Conservation (phyloP, 2,888 invertebrate genomes). For the Seira musarum region DNA sequence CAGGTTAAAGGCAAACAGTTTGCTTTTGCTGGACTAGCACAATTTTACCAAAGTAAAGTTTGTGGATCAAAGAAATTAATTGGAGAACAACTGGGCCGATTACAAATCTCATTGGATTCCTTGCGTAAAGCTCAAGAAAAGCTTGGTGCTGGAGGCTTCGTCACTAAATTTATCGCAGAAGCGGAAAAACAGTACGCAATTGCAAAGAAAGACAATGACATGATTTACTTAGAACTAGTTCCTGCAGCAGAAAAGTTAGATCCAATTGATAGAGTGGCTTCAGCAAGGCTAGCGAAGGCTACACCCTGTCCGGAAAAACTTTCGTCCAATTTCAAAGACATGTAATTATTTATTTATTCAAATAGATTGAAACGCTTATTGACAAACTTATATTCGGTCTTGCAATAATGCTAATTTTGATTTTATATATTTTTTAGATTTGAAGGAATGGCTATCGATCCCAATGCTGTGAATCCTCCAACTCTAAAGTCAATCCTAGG, state of each 20-base stretch:
- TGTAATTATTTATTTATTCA: constrained; percentile 47
- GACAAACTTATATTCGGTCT: too few relatives aligned
- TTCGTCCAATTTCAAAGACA: constrained; percentile 47
- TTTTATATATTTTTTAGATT: constrained; percentile 34
- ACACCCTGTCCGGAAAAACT: constrained; percentile 77
- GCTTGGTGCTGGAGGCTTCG: constrained; percentile 77
- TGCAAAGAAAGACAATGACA: constrained; percentile 96
- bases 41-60: constrained; percentile 89
- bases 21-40: constrained; percentile 89
- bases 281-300: constrained; percentile 84
- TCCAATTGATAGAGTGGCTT: constrained; percentile 84
- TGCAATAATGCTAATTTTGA: neutral
- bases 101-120: constrained; percentile 78
- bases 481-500: constrained; percentile 35
- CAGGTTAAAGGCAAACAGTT: constrained; percentile 89
- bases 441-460: constrained; percentile 39
- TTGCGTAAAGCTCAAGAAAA: constrained; percentile 82
- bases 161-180: constrained; percentile 78
- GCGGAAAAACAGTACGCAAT: constrained; percentile 82
- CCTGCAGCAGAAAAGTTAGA: constrained; percentile 80
- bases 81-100: constrained; percentile 92
- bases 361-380: too few relatives aligned
- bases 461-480: constrained; percentile 46
- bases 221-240: constrained; percentile 99
- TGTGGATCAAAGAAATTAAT: constrained; percentile 84